Base-by-base conservation (phyloP, 2,888 invertebrate species). In the Diplolepis rosae region DNA sequence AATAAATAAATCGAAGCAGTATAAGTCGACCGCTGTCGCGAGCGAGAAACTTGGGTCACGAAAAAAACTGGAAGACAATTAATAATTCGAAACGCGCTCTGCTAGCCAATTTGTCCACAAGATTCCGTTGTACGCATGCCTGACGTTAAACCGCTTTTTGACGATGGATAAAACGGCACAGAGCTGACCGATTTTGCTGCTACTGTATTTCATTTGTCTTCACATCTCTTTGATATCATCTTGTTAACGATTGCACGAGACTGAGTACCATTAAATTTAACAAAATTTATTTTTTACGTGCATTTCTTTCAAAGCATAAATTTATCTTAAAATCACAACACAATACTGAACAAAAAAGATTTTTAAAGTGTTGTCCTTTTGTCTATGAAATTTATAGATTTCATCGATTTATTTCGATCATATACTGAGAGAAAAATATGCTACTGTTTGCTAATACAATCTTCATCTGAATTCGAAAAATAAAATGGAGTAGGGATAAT, bases 21-120 rank as follows among this genome's bases (percentile, higher is more conserved):
- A 69, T 75, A 77, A 68, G 75, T 73, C 72, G 72, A 71, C 70
- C 68, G 69, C 71, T 76, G 61, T 77, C 79, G 66, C 78, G 74
- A 71, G 79, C 77, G 77, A 77, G 75, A 77, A 79, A 74, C 77
- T 76, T 71, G 76, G 76, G 52, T 50, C 48, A 42, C 54, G 42
- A 65, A 66, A 67, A 70, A 77, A 73, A 71, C 30, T 70, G 66
- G 75, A 65, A 74, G 81, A 84, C 85, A 86, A 88, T 87, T 87
- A 87, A 87, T 88, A 87, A 87, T 87, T 86, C 83, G 86, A 83
- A 78, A 79, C 77, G 80, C 78, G 82, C 80, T 69, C 78, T 73
- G 75, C 77, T 77, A 79, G 75, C 81, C 86, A 86, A 88, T 88
- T 88, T 88, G 88, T 87, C 88, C 81, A 72, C 79, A 80, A 79